phyloP scores from a whole-genome alignment of 1,140 invertebrate species.

The Aphidius gifuensis region DNA sequence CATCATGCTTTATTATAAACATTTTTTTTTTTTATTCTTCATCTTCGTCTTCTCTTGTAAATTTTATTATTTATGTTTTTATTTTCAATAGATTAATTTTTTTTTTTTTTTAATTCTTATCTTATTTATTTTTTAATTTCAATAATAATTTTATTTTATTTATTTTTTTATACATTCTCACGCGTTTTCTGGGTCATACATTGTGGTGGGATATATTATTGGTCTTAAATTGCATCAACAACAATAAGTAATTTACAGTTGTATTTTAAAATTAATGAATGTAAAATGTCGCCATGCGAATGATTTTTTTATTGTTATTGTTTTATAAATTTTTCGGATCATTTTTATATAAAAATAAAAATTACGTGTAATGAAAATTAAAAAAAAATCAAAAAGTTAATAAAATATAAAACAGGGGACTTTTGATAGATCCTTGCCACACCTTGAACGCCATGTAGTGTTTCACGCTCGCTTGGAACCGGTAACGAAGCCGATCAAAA shows the following conservation, averaged over 20 bases:
- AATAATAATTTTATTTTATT: too few species aligned
- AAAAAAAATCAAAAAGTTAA: background rate
- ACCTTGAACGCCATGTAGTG: conserved; percentile 35
- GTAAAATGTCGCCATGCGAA: too few species aligned
- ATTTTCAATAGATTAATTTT: conserved; percentile 1
- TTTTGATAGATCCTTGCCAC: conserved; percentile 34
- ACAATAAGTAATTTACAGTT: background rate
- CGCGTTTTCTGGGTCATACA: too few species aligned
- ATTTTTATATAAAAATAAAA: too few species aligned
- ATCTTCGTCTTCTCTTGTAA: conserved; percentile 1
- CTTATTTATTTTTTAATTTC: too few species aligned
- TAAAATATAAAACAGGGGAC: conserved; percentile 5
- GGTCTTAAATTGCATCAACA: too few species aligned
- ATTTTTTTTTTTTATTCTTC: conserved; percentile 6
- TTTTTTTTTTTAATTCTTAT: too few species aligned
- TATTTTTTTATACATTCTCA: too few species aligned
- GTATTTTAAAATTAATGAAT: background rate
- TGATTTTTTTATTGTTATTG: background rate
- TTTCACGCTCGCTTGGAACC: conserved; percentile 38
- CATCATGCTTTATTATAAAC: background rate
- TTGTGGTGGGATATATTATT: too few species aligned
- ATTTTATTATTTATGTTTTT: conserved; percentile 6
- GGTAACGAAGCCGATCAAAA: conserved; percentile 29
- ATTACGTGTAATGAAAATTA: background rate
- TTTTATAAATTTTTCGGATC: background rate